Conservation (phyloP, 2,797 vertebrate species). For the Sebastes matsubarae region DNA sequence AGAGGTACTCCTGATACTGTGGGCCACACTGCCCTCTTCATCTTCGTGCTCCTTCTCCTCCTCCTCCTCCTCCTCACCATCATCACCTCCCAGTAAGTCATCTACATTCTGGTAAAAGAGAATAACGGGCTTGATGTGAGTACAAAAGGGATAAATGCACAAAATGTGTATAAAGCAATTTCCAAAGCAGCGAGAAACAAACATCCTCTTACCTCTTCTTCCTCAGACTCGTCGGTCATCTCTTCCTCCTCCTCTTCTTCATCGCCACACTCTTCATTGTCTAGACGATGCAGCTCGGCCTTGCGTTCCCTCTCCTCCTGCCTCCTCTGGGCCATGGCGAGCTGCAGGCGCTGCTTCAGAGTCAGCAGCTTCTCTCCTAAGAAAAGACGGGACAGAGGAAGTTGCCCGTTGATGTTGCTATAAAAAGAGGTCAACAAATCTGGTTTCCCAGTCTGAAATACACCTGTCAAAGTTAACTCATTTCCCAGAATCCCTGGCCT, state of each 20-base stretch:
- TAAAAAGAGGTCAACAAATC: background rate
- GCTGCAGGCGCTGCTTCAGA: conserved; percentile 93
- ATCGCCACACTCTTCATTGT: conserved; percentile 93
- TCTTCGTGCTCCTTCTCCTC: conserved; percentile 74
- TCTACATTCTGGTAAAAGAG: conserved; percentile 81
- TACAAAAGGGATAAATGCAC: background rate
- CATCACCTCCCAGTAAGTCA: conserved; percentile 83
- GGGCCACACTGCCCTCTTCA: conserved; percentile 52
- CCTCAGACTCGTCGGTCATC: conserved; percentile 92
- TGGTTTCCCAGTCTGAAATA: background rate
- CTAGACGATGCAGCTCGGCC: conserved; percentile 88
- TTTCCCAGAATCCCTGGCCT: background rate
- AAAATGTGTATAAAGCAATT: background rate
- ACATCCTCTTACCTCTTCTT: conserved; percentile 78
- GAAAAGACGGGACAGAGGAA: conserved; percentile 1
- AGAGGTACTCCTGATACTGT: conserved; percentile 66
- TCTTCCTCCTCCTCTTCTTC: conserved; percentile 89
- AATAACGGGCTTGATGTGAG: background rate
- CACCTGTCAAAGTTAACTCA: background rate
- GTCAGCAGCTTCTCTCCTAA: conserved; percentile 90
- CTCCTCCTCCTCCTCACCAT: conserved; percentile 45
- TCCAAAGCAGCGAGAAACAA: background rate
- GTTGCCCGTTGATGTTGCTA: too few relatives aligned
- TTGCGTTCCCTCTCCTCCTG: conserved; percentile 89
- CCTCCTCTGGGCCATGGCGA: conserved; percentile 93